phyloP scores from a whole-genome alignment of 2,797 vertebrate genomes.

The Trachurus trachurus region DNA sequence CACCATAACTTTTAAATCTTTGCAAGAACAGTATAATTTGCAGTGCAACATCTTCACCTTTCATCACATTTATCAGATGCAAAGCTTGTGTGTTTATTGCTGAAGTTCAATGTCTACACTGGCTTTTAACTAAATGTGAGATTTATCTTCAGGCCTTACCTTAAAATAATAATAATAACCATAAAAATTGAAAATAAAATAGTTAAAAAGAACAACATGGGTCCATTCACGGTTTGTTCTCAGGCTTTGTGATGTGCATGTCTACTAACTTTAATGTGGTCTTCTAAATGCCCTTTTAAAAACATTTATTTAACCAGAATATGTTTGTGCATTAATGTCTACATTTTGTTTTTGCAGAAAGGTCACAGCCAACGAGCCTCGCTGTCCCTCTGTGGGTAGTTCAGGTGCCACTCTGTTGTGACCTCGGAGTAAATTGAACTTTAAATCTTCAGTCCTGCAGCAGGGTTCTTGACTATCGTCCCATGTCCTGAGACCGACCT shows the following conservation, averaged over 20 bases:
- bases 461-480: neutral
- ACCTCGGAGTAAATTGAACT: neutral
- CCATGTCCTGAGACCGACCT: too few relatives aligned
- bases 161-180: too few relatives aligned
- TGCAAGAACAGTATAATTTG: too few relatives aligned
- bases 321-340: neutral
- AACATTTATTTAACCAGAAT: neutral
- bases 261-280: neutral
- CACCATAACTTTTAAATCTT: too few relatives aligned
- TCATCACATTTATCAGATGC: neutral
- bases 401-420: neutral
- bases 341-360: neutral
- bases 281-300: neutral
- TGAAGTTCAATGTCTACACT: neutral
- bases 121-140: neutral
- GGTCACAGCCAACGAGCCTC: neutral
- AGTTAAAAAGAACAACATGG: too few relatives aligned
- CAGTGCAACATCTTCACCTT: neutral
- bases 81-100: neutral
- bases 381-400: neutral
- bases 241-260: neutral
- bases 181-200: too few relatives aligned
- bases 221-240: too few relatives aligned
- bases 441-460: neutral
- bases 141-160: too few relatives aligned